phyloP scores from a whole-genome alignment of 2,797 vertebrate genomes.

The Enteromius fasciolatus region DNA sequence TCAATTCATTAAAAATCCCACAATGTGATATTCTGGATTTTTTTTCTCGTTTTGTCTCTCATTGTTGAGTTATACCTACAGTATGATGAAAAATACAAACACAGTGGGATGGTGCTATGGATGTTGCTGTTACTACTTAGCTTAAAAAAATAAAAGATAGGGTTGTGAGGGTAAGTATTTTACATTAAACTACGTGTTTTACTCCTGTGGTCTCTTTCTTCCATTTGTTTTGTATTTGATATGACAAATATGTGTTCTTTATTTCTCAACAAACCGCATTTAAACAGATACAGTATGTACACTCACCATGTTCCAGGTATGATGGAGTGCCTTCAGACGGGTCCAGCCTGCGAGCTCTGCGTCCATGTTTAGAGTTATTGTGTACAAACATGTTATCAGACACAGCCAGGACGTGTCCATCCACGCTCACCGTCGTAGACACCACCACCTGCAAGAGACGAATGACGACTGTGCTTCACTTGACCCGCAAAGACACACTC shows the following conservation, averaged over 20 bases:
- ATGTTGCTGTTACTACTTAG: conserved; percentile 20
- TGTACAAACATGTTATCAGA: conserved; percentile 91
- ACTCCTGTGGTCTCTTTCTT: conserved; percentile 37
- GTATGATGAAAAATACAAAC: not conserved
- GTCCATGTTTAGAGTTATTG: conserved; percentile 89
- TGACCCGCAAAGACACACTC: conserved; percentile 13
- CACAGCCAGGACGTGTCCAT: conserved; percentile 87
- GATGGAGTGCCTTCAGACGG: conserved; percentile 89
- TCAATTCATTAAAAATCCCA: no score
- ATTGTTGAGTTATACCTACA: no score
- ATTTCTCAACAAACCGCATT: not conserved
- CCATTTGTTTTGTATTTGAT: not conserved
- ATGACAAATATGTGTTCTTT: not conserved
- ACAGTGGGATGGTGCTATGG: conserved; percentile 13
- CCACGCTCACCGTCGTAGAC: conserved; percentile 87
- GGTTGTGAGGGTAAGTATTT: conserved; percentile 21
- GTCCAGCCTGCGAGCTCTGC: conserved; percentile 87
- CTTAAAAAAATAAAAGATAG: conserved; percentile 2
- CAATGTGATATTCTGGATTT: no score
- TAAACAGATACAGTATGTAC: not conserved
- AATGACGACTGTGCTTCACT: conserved; percentile 4
- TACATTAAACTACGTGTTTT: conserved; percentile 45
- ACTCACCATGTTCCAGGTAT: conserved; percentile 90
- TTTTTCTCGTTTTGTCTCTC: no score
- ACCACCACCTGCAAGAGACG: conserved; percentile 80